These are phyloP conservation scores for Drosophila falleni DNA, from an alignment of 2,888 invertebrate species.

Conservation along the genomic window DNA sequence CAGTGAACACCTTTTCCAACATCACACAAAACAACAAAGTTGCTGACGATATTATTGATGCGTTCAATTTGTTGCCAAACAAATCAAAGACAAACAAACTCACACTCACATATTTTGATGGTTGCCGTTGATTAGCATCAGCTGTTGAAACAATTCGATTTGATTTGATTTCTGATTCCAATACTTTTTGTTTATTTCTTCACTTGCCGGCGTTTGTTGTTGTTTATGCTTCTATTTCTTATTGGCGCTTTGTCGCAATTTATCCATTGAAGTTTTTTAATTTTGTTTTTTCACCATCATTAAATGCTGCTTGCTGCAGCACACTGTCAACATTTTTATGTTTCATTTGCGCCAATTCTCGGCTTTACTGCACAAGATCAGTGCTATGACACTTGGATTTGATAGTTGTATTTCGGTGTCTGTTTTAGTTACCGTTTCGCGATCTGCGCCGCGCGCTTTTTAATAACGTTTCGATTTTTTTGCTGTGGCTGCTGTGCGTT, in stretches of 20 bases:
- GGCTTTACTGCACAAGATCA: constrained; percentile 32
- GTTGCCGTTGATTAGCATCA: constrained; percentile 72
- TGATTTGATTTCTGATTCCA: constrained; percentile 56
- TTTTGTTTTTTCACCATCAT: constrained; percentile 34
- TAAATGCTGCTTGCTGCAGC: constrained; percentile 31
- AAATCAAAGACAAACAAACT: constrained; percentile 71
- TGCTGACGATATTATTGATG: constrained; percentile 64
- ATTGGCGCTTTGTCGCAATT: constrained; percentile 74
- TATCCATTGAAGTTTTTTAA: constrained; percentile 63
- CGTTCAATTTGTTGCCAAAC: constrained; percentile 80
- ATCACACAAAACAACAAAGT: constrained; percentile 29
- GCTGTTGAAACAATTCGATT: constrained; percentile 64
- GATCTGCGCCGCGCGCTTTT: constrained; percentile 31
- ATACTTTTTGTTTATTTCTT: constrained; percentile 58
- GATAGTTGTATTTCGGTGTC: constrained; percentile 1
- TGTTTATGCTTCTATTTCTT: constrained; percentile 61
- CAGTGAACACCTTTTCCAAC: constrained; percentile 53
- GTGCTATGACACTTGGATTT: constrained; percentile 8
- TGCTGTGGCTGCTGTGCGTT: constrained; percentile 33
- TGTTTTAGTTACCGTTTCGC: constrained; percentile 32
- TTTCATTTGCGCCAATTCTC: constrained; percentile 17
- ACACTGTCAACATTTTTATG: background rate
- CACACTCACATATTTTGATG: constrained; percentile 31
- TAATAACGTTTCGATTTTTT: constrained; percentile 11
- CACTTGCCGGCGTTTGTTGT: constrained; percentile 65